A percentile compares a stretch with the other conserved stretches of the same genome.
These are phyloP conservation scores for Corythaeola cristata DNA, from an alignment of 2,113 vertebrate species.

Conservation along the genomic window DNA sequence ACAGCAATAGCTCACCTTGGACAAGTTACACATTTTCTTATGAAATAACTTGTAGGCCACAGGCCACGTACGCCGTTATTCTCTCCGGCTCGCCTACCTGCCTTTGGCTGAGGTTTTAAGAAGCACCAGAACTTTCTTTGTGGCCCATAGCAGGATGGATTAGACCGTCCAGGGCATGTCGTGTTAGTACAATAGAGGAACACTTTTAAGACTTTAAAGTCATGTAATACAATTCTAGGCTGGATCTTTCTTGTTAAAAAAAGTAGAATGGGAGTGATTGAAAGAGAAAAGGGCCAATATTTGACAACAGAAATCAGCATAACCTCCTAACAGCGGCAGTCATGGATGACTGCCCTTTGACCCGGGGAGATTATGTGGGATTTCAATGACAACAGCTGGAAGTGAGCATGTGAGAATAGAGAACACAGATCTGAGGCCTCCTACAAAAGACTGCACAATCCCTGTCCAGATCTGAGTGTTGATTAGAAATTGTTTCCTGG, in stretches of 20 bases:
- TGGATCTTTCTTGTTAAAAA: slow-evolving; percentile 79
- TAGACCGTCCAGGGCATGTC: slow-evolving; percentile 71
- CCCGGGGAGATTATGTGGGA: slow-evolving; percentile 84
- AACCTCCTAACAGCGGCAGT: slow-evolving; percentile 84
- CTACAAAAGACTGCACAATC: slow-evolving; percentile 79
- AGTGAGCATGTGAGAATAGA: slow-evolving; percentile 81
- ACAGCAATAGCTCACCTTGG: slow-evolving; percentile 7
- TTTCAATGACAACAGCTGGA: slow-evolving; percentile 87
- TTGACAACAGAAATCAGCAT: slow-evolving; percentile 88
- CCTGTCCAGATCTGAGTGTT: slow-evolving; percentile 79
- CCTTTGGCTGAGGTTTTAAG: slow-evolving; percentile 61
- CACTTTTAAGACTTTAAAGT: slow-evolving; percentile 86
- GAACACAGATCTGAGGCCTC: slow-evolving; percentile 78
- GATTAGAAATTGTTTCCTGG: slow-evolving; percentile 84
- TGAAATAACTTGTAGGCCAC: not conserved
- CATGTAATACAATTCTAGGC: slow-evolving; percentile 84
- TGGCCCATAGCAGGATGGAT: slow-evolving; percentile 72
- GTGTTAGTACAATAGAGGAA: slow-evolving; percentile 75
- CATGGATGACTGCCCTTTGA: slow-evolving; percentile 87
- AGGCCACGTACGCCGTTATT: not conserved
- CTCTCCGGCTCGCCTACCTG: slow-evolving; percentile 35
- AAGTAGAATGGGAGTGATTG: slow-evolving; percentile 79
- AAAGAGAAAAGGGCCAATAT: slow-evolving; percentile 82
- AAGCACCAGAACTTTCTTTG: slow-evolving; percentile 73
- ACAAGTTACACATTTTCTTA: slow-evolving; percentile 14